Evolutionary conservation across 2,797 vertebrate species (phyloP).

Genomic region (Podarcis lilfordi): DNA sequence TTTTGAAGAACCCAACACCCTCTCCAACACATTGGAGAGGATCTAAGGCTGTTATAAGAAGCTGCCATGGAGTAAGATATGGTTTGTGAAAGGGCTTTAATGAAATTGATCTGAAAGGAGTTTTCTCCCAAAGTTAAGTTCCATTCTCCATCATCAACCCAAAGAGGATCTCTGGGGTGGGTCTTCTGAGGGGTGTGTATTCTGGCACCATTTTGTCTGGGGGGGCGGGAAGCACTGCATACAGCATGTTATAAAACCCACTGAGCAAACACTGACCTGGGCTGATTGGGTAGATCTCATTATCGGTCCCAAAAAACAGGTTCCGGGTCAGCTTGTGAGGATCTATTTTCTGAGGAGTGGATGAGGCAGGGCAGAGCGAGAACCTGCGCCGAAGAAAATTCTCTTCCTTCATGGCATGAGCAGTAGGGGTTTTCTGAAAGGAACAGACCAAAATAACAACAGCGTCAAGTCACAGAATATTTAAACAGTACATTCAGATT

Average conservation of each 20-base stretch:
- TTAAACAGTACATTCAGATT: slow-evolving; percentile 38
- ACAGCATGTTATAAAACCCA: fast-evolving
- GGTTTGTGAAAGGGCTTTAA: no score
- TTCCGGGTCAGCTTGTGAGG: slow-evolving; percentile 86
- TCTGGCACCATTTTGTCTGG: no score
- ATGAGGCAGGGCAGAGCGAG: slow-evolving; percentile 88
- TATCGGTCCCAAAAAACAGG: slow-evolving; percentile 89
- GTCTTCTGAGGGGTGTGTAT: no score
- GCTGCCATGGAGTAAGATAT: no score
- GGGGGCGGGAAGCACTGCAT: background rate
- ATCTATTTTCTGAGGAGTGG: slow-evolving; percentile 91
- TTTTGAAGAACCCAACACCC: no score
- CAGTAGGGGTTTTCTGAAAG: slow-evolving; percentile 82
- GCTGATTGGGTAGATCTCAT: slow-evolving; percentile 85
- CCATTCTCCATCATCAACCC: no score
- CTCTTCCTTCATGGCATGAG: slow-evolving; percentile 96
- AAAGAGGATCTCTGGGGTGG: no score
- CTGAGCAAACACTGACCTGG: slow-evolving; percentile 81
- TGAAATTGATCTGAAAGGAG: no score
- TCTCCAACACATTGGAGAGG: no score
- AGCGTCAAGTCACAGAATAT: slow-evolving; percentile 39
- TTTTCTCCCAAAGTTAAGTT: no score
- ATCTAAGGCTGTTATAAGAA: no score
- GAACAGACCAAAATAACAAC: slow-evolving; percentile 41
- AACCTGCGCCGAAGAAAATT: slow-evolving; percentile 91